Evolutionary conservation across 2,797 vertebrate genomes (phyloP).

Genomic region (Crax fasciolata): DNA sequence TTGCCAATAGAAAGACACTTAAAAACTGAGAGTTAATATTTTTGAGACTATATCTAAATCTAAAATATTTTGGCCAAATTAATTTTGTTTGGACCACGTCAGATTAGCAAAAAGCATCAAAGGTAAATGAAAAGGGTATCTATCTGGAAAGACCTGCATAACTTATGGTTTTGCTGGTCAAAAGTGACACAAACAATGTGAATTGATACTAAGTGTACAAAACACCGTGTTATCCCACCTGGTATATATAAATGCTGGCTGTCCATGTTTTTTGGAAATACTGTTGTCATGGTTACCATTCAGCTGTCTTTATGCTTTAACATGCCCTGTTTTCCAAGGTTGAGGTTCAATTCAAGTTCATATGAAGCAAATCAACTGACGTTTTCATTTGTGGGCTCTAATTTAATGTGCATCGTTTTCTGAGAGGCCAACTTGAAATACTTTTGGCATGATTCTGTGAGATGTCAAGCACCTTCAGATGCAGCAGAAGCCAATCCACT

Average conservation of each 20-base stretch:
- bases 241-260: neutral
- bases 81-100: neutral
- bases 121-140: neutral
- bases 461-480: neutral
- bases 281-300: constrained; percentile 59
- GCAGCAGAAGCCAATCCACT: neutral
- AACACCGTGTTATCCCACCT: neutral
- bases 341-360: constrained; percentile 64
- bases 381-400: constrained; percentile 30
- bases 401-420: neutral
- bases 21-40: neutral
- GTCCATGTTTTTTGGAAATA: neutral
- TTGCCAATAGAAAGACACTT: neutral
- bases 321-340: constrained; percentile 27
- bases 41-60: neutral
- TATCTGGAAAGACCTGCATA: neutral
- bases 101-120: neutral
- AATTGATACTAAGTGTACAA: neutral
- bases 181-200: neutral
- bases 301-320: constrained; percentile 51
- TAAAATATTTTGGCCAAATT: neutral
- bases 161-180: neutral
- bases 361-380: constrained; percentile 14
- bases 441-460: neutral
- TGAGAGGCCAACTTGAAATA: neutral